These are phyloP conservation scores for Cremastinae sp. DNA, from an alignment of 2,888 invertebrate species.

Conservation along the genomic window DNA sequence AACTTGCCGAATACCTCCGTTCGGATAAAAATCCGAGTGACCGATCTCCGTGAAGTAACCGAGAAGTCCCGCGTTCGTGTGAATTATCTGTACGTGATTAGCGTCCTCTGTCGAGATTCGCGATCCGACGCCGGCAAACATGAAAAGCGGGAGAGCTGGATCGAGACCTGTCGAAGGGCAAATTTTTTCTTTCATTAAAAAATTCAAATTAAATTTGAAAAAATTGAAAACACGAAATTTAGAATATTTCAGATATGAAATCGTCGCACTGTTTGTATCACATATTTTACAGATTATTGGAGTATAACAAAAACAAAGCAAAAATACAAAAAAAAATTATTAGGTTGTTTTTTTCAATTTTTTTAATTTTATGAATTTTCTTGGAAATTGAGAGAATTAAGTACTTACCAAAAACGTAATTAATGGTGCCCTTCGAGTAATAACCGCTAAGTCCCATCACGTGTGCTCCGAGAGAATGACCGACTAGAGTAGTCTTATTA, in stretches of 20 bases:
- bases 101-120: conserved; percentile 76
- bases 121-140: conserved; percentile 59
- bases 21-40: conserved; percentile 78
- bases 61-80: too few relatives aligned
- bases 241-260: too few relatives aligned
- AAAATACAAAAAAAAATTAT: too few relatives aligned
- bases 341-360: too few relatives aligned
- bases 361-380: too few relatives aligned
- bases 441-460: conserved; percentile 71
- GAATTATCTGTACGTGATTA: conserved; percentile 76
- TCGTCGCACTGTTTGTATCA: too few relatives aligned
- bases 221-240: too few relatives aligned
- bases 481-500: conserved; percentile 66
- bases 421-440: conserved; percentile 61
- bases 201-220: background rate
- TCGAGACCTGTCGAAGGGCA: conserved; percentile 75
- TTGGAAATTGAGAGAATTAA: too few relatives aligned
- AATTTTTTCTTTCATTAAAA: conserved; percentile 3
- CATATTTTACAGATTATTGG: too few relatives aligned
- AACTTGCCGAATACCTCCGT: conserved; percentile 75
- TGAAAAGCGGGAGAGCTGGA: conserved; percentile 77
- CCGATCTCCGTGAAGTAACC: conserved; percentile 75
- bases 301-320: too few relatives aligned
- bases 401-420: conserved; percentile 72
- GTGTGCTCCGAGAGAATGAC: conserved; percentile 76